Evolutionary conservation across 2,888 invertebrate genomes (phyloP).

Genomic region (Electrophaes corylata): DNA sequence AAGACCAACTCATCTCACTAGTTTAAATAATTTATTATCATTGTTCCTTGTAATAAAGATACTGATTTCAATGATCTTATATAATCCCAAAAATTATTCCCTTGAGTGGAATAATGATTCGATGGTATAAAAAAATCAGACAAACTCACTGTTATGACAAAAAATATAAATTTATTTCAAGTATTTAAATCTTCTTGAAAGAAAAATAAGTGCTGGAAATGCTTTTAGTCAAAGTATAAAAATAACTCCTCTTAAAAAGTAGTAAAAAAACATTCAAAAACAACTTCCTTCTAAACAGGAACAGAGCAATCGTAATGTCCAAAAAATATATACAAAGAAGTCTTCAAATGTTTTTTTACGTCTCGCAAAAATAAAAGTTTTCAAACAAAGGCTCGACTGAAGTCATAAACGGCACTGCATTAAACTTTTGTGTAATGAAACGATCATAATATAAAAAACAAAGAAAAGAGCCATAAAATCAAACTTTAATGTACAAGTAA

Average conservation of each 20-base stretch:
- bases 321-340: conserved; percentile 17
- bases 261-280: neutral
- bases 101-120: no score
- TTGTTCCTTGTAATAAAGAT: no score
- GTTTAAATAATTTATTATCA: no score
- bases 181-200: neutral
- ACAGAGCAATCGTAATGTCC: conserved; percentile 14
- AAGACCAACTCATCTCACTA: no score
- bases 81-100: no score
- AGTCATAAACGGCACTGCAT: conserved; percentile 33
- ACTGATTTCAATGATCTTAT: no score
- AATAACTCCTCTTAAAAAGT: neutral
- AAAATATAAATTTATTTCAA: no score
- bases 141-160: no score
- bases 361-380: conserved; percentile 25
- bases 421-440: conserved; percentile 32
- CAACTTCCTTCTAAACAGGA: conserved; percentile 20
- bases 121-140: no score
- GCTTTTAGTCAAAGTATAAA: neutral
- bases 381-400: conserved; percentile 28
- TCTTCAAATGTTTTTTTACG: conserved; percentile 19
- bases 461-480: conserved; percentile 53
- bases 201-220: no score
- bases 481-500: conserved; percentile 48
- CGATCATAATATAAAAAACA: conserved; percentile 51